Evolutionary conservation across 35 echinoderm and acorn worm genomes (phyloP), one percentile per base, ranked within the genome.

Genomic region (Acanthaster planci): DNA sequence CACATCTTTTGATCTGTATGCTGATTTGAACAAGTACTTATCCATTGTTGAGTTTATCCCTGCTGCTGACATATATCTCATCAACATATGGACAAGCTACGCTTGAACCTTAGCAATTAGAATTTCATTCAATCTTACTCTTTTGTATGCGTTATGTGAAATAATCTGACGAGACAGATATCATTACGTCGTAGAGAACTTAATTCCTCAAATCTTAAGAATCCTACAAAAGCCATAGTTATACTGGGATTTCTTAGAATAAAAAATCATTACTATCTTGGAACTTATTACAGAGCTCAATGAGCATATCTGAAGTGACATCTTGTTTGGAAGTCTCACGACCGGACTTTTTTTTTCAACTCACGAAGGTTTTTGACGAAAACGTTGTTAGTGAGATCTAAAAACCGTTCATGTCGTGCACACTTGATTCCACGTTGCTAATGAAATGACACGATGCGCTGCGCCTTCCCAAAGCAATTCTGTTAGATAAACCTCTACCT

Each of bases 111-210:
- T 37, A 19, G 36, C 83, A 29, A 75, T 37, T 47, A 85, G 0
- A 7, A 85, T 17, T 21, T 44, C 8, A 22, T 55, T 85, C 83
- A 39, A 8, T 85, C 22, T 85, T 85, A 40, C 83, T 85, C 52
- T 76, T 85, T 40, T 35, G 0, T 0, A 85, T 85, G 29, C 27
- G 31, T 12, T 56, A 36, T 18, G 2, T 82, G 36, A 56, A 51
- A 55, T 56, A 47, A 18, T 38, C 39, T 47, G 21, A 19, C 38
- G 26, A 15, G 19, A 82, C 16, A n/a, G 51, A 82, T 12, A 82
- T 82, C 80, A 35, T 55, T 55, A 32, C 52, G 16, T n/a, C 52
- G 0, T 0, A 82, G 16, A 82, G 51, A 29, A 34, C 51, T 82
- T 38, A 82, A 32, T 36, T 82, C 80, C 0, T 55, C 80, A 55